phyloP scores from a whole-genome alignment of 2,113 vertebrate species.

The Aphelocoma coerulescens region DNA sequence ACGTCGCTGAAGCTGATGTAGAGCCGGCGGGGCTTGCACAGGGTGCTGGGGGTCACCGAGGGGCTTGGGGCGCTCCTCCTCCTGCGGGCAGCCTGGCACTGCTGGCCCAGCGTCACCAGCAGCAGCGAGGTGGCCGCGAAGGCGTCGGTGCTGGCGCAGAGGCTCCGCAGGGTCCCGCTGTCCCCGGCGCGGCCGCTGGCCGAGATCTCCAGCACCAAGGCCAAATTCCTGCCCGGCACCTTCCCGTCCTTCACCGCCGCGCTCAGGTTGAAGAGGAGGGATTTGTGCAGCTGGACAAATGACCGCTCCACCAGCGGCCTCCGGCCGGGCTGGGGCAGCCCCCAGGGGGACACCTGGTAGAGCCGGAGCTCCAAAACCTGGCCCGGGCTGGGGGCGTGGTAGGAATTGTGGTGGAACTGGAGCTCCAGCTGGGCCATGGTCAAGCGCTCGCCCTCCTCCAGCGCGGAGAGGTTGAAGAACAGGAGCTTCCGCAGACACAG shows the following conservation, averaged over 20 bases:
- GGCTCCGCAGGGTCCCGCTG: fast-evolving
- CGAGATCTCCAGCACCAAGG: slow-evolving; percentile 75
- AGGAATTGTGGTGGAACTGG: slow-evolving; percentile 69
- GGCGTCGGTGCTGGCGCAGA: background rate
- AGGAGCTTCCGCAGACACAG: slow-evolving; percentile 79
- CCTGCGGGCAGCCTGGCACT: slow-evolving; percentile 57
- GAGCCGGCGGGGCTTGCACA: slow-evolving; percentile 85
- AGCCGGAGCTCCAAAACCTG: slow-evolving; percentile 74
- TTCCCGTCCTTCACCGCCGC: slow-evolving; percentile 63
- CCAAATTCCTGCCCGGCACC: slow-evolving; percentile 50
- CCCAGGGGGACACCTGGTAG: slow-evolving; percentile 60
- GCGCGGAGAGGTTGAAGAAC: slow-evolving; percentile 85
- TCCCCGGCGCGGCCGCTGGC: fast-evolving
- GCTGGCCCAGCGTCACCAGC: slow-evolving; percentile 80
- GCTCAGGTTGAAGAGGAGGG: slow-evolving; percentile 80
- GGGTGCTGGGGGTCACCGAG: slow-evolving; percentile 43
- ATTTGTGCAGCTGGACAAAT: slow-evolving; percentile 54
- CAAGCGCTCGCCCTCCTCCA: slow-evolving; percentile 80
- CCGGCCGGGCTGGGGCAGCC: background rate
- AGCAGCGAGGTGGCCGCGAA: slow-evolving; percentile 75
- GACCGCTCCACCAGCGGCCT: slow-evolving; percentile 75
- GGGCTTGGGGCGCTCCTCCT: slow-evolving; percentile 13
- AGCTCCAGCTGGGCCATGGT: slow-evolving; percentile 85
- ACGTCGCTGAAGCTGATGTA: slow-evolving; percentile 93
- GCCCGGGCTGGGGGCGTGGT: background rate